Evolutionary conservation across 2,888 invertebrate species (phyloP), one percentile per base, ranked within the genome.

Genomic region (Deladenus siricidicola): DNA sequence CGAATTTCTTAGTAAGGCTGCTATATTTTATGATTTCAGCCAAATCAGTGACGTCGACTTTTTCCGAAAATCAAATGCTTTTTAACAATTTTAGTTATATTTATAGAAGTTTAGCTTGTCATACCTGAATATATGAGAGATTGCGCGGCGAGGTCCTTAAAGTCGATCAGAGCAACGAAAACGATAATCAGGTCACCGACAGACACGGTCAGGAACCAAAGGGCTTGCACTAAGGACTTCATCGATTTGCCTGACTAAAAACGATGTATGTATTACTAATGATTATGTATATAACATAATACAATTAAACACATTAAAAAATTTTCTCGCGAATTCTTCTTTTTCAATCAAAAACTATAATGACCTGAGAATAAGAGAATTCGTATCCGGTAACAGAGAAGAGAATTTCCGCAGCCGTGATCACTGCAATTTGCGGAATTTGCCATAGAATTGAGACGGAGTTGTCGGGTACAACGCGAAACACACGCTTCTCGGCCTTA

Each of bases 151-250:
- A 72, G 70, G 48, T 57, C 57, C 10, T 45, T 45, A 26, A 57
- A 49, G 4, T 57, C 34, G 19, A 57, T 29, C 71, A 69, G 3
- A 59, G 74, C 72, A 53, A 96, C 85, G 50, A 93, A 84, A n/a
- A 93, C 87, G 1, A 94, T 92, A 61, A 96, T 86, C 26, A 93
- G 82, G 81, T 94, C 94, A 44, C 96, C 96, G 73, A 93, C 84
- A 0, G 93, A 90, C 0, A 89, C 89, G 0, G 93, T 91, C 50
- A 96, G 82, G 10, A 93, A 83, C 90, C 92, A 96, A 17, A 87
- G 85, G 0, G 94, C 90, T 80, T 89, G 88, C 55, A 98, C 81
- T 0, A 98, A 86, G 0, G 94, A 89, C 80, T 94, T 96, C 94
- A 98, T 93, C 64, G 86, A 87, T 14, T 84, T 79, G 0, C 96